Base-by-base conservation (phyloP, 2,113 vertebrate species). In the Ceyx melanurus region DNA sequence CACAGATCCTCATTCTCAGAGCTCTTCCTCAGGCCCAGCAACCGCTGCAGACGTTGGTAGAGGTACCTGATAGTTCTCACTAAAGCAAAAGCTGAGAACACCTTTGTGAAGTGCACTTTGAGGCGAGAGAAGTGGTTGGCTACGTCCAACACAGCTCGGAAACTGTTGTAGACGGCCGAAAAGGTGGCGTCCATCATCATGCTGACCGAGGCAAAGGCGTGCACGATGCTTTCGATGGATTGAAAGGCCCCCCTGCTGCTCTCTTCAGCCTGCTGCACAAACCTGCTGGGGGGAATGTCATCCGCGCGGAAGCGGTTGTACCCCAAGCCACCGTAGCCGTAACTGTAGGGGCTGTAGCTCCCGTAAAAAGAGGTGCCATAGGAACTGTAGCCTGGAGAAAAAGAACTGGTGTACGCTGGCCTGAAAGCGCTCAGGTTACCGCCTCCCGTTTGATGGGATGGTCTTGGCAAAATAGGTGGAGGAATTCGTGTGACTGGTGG, bases 101-200 rank as follows among this genome's bases (percentile, higher is more conserved):
- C 99, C 79, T 99, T 98, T 70, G 99, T 98, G 88, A 99, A 99
- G 94, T 99, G 99, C 28, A 99, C 86, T 45, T 98, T 99, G 81
- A 99, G 97, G 77, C 99, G 97, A 6, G 99, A 99, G 66, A 99
- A 98, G 92, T 99, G 99, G 95, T 99, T 99, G 71, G 99, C 99
- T 46, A 99, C 99, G 72, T 99, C 99, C 92, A 99, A 89, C 42
- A 99, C 99, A 1, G 99, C 99, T 4, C 99, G 98, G 95, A 99
- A 99, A 92, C 99, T 99, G 97, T 99, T 99, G 91, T 99, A 99
- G 17, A 99, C 98, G 1, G 99, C 99, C 2, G 99, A 99, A 92
- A 99, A 99, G 29, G 99, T 99, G 46, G 99, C 99, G 45, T 99
- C 99, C 98, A 99, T 97, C 99, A 99, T 99, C 99, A 99, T 99